phyloP scores from a whole-genome alignment of 1,140 invertebrate species.

The Penaeus indicus region DNA sequence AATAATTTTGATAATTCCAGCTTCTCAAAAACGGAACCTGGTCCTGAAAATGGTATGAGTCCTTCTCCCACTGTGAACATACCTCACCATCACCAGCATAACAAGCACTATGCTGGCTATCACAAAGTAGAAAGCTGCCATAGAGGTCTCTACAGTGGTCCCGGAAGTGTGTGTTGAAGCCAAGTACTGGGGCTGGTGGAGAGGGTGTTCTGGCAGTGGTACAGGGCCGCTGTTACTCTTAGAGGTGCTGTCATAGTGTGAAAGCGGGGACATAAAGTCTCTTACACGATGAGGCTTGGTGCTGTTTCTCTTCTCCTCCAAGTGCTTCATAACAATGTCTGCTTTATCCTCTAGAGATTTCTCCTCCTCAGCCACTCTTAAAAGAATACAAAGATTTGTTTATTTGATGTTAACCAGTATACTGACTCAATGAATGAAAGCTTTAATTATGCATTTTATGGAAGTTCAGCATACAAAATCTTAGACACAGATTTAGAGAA shows the following conservation, averaged over 20 bases:
- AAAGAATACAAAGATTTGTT: background rate
- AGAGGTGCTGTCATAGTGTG: background rate
- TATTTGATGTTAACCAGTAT: background rate
- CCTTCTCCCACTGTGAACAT: slow-evolving; percentile 6
- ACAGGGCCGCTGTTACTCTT: background rate
- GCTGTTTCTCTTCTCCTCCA: background rate
- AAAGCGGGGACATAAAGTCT: background rate
- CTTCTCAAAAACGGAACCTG: no score
- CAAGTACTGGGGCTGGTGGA: background rate
- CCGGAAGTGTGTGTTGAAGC: background rate
- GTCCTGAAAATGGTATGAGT: no score
- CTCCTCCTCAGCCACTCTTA: slow-evolving; percentile 34
- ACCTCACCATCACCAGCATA: slow-evolving; percentile 3
- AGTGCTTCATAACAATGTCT: slow-evolving; percentile 26
- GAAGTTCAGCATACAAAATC: no score
- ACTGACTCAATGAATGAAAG: background rate
- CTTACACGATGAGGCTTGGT: background rate
- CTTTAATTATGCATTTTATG: no score
- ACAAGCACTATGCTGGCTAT: slow-evolving; percentile 3
- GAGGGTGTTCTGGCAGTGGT: background rate
- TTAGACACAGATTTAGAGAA: no score
- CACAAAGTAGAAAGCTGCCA: slow-evolving; percentile 7
- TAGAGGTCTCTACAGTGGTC: background rate
- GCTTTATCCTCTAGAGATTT: slow-evolving; percentile 42
- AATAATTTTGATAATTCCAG: no score